Evolutionary conservation across 2,797 vertebrate genomes (phyloP).

Genomic region (Mormyrus proboscirostris): DNA sequence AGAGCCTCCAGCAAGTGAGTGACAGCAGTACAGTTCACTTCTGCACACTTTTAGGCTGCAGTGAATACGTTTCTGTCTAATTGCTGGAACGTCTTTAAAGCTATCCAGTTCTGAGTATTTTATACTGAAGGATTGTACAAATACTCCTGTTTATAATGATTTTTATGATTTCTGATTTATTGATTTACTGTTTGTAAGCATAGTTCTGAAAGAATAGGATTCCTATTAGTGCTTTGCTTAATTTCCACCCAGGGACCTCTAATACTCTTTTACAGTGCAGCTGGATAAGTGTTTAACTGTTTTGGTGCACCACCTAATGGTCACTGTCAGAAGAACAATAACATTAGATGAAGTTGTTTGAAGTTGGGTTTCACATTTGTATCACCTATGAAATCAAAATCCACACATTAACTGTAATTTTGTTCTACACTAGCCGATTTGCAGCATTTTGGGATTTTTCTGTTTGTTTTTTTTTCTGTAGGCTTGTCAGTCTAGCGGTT

Average conservation of each 20-base stretch:
- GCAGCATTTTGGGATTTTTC: not conserved
- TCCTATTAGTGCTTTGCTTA: not conserved
- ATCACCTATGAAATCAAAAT: not conserved
- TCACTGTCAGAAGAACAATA: constrained; percentile 42
- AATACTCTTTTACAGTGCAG: not conserved
- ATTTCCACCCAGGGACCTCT: not conserved
- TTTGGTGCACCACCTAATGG: constrained; percentile 44
- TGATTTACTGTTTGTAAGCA: not conserved
- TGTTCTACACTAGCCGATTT: not conserved
- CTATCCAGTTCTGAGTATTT: not conserved
- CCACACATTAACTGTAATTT: not conserved
- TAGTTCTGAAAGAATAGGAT: not conserved
- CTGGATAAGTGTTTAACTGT: not conserved
- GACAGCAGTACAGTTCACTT: not conserved
- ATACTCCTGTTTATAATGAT: not conserved
- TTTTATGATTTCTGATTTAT: not conserved
- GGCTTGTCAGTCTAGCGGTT: not conserved
- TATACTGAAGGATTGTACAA: not conserved
- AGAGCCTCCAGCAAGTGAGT: constrained; percentile 89
- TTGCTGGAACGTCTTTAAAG: not conserved
- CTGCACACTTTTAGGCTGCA: not conserved
- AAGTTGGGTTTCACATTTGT: not conserved
- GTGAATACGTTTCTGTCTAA: not conserved
- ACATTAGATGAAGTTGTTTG: constrained; percentile 20
- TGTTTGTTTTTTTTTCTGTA: not conserved